These are phyloP conservation scores for Phataginus tricuspis DNA, from an alignment of 2,797 vertebrate genomes.

Conservation along the genomic window DNA sequence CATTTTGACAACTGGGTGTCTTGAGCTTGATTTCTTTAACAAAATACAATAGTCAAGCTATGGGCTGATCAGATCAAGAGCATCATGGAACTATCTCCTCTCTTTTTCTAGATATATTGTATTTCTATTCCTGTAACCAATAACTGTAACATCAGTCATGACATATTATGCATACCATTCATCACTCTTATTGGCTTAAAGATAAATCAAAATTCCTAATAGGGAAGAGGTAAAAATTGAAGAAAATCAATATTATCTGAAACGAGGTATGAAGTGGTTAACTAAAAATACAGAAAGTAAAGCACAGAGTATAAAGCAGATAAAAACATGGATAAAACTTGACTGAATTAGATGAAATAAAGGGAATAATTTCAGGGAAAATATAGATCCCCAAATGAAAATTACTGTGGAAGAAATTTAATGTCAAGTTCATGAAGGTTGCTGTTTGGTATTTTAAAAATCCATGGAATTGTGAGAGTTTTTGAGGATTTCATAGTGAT, in stretches of 20 bases:
- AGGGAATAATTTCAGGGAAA: not conserved
- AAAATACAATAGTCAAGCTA: not conserved
- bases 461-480: not conserved
- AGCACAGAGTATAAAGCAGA: not conserved
- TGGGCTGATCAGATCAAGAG: not conserved
- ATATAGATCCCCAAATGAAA: not conserved
- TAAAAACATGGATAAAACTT: not conserved
- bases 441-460: not conserved
- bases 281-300: not conserved
- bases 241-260: not conserved
- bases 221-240: not conserved
- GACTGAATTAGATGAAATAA: not conserved
- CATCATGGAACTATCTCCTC: rapidly evolving
- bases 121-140: not conserved
- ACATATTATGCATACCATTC: rapidly evolving
- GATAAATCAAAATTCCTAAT: not conserved
- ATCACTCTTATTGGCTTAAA: not conserved
- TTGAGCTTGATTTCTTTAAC: not conserved
- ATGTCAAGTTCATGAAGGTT: not conserved
- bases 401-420: not conserved
- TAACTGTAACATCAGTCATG: not conserved
- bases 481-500: not conserved
- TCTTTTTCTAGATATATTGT: not conserved
- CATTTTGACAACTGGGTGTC: not conserved
- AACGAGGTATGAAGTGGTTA: not conserved